These are phyloP conservation scores for Mongoloraphidia duomilia DNA, from an alignment of 2,888 invertebrate species.

Conservation along the genomic window DNA sequence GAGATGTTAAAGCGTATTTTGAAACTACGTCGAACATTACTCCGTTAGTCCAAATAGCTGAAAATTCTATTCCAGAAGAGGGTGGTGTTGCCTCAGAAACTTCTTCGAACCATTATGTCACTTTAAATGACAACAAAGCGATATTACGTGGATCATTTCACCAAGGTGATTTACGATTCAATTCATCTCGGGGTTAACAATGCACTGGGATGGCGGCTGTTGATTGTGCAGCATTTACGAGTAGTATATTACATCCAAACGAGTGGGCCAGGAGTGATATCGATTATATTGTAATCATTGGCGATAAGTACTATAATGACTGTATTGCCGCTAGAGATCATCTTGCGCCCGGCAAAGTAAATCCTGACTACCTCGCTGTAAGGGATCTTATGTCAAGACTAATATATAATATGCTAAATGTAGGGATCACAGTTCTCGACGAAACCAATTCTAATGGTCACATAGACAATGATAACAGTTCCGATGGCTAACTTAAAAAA, in stretches of 20 bases:
- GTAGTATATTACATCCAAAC: too few relatives aligned
- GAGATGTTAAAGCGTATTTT: conserved; percentile 9
- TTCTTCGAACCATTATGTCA: conserved; percentile 4
- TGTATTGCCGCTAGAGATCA: conserved; percentile 8
- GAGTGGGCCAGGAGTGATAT: conserved; percentile 8
- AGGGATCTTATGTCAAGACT: conserved; percentile 1
- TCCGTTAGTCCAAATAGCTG: conserved; percentile 3
- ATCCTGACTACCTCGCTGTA: conserved; percentile 10
- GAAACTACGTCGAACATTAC: conserved; percentile 4
- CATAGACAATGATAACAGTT: conserved; percentile 8
- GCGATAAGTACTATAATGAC: conserved; percentile 9
- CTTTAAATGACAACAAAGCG: conserved; percentile 3
- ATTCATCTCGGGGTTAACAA: conserved; percentile 9
- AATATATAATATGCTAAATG: background rate
- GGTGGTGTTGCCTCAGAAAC: conserved; percentile 2
- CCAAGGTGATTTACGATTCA: conserved; percentile 9
- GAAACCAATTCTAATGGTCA: conserved; percentile 9
- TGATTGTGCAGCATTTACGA: conserved; percentile 9
- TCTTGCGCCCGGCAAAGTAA: conserved; percentile 8
- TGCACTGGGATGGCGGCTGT: conserved; percentile 11
- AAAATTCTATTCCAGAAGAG: conserved; percentile 3
- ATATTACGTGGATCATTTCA: conserved; percentile 6
- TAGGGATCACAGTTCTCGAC: background rate
- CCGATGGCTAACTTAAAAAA: conserved; percentile 6
- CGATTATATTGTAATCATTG: conserved; percentile 9